Conservation (phyloP, 2,888 invertebrate species). For the Oscheius sp. region DNA sequence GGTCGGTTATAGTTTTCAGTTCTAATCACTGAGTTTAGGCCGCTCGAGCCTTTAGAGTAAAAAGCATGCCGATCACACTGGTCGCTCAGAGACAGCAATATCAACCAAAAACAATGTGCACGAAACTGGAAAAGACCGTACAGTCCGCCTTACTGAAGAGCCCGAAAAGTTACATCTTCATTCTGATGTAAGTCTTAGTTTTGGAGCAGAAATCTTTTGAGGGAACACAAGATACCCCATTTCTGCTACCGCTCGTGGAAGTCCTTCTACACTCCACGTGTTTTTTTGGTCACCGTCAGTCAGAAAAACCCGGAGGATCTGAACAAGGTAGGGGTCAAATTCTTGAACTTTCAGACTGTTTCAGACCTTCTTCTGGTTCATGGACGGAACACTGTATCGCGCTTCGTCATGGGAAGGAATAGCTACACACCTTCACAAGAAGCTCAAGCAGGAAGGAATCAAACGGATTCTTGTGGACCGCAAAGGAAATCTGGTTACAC, state of each 20-base stretch:
- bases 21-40: no score
- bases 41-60: no score
- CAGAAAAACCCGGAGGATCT: background rate
- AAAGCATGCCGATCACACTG: background rate
- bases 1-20: background rate
- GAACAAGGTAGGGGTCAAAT: background rate
- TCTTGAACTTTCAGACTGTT: background rate
- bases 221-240: background rate
- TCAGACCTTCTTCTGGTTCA: slow-evolving; percentile 7
- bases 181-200: slow-evolving; percentile 6
- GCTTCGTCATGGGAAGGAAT: background rate
- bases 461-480: no score
- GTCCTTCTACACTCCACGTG: background rate
- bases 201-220: background rate
- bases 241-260: slow-evolving; percentile 8
- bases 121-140: background rate
- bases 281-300: slow-evolving; percentile 1
- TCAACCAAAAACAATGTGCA: background rate
- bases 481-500: no score
- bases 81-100: background rate
- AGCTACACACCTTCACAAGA: background rate
- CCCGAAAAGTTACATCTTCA: slow-evolving; percentile 9
- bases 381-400: background rate
- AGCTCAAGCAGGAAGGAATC: no score
- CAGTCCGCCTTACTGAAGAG: background rate